Base-by-base conservation (phyloP, 2,888 invertebrate genomes). In the Drosophila leonis region DNA sequence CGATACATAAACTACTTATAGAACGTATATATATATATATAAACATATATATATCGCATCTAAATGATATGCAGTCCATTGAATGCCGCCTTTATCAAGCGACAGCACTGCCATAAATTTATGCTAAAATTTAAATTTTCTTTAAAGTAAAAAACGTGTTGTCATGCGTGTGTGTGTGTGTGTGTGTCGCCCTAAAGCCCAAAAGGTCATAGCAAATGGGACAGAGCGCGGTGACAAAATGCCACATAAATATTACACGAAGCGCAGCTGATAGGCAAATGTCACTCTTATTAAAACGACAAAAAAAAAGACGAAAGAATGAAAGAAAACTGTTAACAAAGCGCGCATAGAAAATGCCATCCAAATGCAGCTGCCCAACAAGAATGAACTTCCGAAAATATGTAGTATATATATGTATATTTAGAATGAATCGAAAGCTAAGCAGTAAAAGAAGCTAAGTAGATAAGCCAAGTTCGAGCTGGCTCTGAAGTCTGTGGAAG, bases 121-220 rank as follows among this genome's bases (percentile, higher is more conserved):
- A 84, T 88, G 84, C 83, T 88, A 80, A 88, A 85, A 88, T 84
- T 88, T 81, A 85, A 88, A 83, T 88, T 84, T 85, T 73, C 88
- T 83, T 88, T 82, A 33, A 80, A 69, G 57, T 72, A 72, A 72
- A 72, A 78, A 68, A 56, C 69, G 44, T 78, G 73, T 72, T 61
- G 52, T 41, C 54, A 37, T 54, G 27, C 27, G n/a, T 61, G 51
- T 41, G 37, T 44, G 13, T 51, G 42, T 63, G n/a, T 62, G 55
- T 72, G 62, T 48, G 51, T 48, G 63, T 70, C 35, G 39, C 33
- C 41, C 27, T 20, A 20, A 57, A 44, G 29, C 68, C 65, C 74
- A 77, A 83, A 79, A 79, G 72, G 72, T 86, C 77, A 83, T 71
- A 72, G 37, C 68, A 78, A 80, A 78, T 82, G 76, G 80, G 39